phyloP scores from a whole-genome alignment of 2,113 vertebrate genomes.

The Peromyscus californicus region DNA sequence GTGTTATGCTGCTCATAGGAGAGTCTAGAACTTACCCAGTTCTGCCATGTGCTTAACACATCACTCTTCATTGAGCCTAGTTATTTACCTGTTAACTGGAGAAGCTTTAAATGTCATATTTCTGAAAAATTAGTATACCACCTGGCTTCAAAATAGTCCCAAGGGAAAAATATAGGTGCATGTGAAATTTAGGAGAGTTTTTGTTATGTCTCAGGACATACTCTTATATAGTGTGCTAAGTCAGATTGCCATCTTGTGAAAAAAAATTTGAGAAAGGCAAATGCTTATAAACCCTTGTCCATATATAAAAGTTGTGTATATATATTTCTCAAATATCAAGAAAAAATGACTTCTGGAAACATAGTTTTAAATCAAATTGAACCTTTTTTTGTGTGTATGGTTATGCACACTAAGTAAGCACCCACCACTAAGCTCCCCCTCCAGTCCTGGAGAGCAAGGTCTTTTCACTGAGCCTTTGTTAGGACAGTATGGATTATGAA shows the following conservation, averaged over 20 bases:
- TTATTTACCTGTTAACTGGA: constrained; percentile 13
- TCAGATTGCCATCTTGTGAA: constrained; percentile 14
- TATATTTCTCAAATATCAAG: background rate
- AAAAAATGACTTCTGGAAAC: constrained; percentile 34
- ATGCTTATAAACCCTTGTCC: background rate
- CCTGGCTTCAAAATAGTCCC: constrained; percentile 42
- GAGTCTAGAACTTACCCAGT: background rate
- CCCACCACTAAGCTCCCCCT: background rate
- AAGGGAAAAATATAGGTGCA: background rate
- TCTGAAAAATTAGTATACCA: constrained; percentile 22
- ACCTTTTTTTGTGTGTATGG: background rate
- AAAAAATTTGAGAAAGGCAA: constrained; percentile 59
- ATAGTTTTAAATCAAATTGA: constrained; percentile 55
- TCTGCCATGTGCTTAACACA: background rate
- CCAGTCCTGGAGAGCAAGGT: background rate
- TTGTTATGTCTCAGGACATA: constrained; percentile 47
- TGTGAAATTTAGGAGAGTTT: constrained; percentile 10
- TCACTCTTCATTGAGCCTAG: background rate
- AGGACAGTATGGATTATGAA: background rate
- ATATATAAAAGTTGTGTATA: background rate
- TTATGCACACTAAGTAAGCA: background rate
- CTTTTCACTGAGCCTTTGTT: constrained; percentile 35
- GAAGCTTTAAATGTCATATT: background rate
- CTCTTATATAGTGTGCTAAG: background rate
- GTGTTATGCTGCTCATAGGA: background rate